Evolutionary conservation across 2,113 vertebrate genomes (phyloP).

Genomic region (Diglossa brunneiventris): DNA sequence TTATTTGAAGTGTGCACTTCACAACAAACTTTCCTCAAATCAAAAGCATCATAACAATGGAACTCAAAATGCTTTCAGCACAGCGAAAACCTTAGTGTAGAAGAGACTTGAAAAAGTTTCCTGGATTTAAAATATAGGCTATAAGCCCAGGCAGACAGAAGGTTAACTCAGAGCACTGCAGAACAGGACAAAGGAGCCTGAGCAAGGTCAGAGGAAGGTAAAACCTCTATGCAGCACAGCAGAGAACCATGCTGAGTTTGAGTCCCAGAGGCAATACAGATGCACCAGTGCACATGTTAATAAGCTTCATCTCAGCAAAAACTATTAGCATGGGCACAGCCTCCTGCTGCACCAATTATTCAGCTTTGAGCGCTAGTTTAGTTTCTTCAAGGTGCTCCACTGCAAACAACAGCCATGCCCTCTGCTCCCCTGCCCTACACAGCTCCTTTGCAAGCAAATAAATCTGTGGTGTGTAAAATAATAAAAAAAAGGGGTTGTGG

Average conservation of each 20-base stretch:
- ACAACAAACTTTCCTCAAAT: not conserved
- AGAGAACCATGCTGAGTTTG: constrained; percentile 27
- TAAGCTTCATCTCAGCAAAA: constrained; percentile 64
- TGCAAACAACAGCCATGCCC: not conserved
- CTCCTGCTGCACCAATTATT: constrained; percentile 55
- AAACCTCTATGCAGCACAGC: constrained; percentile 22
- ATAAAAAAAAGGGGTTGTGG: not conserved
- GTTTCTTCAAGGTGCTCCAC: constrained; percentile 20
- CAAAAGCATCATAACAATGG: not conserved
- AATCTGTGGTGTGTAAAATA: not conserved
- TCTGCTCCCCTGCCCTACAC: not conserved
- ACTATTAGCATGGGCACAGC: constrained; percentile 56
- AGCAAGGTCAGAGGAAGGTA: constrained; percentile 67
- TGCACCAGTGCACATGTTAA: constrained; percentile 68
- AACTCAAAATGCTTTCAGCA: not conserved
- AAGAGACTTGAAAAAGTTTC: not conserved
- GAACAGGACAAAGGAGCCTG: constrained; percentile 50
- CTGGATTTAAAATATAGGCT: not conserved
- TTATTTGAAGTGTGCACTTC: not conserved
- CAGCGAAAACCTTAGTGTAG: not conserved
- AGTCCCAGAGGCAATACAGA: constrained; percentile 66
- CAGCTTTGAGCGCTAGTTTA: not conserved
- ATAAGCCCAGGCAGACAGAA: not conserved
- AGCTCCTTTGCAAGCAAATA: not conserved
- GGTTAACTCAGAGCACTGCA: constrained; percentile 27